Evolutionary conservation across 2,113 vertebrate genomes (phyloP).

Genomic region (Speoplatyrhinus poulsoni): DNA sequence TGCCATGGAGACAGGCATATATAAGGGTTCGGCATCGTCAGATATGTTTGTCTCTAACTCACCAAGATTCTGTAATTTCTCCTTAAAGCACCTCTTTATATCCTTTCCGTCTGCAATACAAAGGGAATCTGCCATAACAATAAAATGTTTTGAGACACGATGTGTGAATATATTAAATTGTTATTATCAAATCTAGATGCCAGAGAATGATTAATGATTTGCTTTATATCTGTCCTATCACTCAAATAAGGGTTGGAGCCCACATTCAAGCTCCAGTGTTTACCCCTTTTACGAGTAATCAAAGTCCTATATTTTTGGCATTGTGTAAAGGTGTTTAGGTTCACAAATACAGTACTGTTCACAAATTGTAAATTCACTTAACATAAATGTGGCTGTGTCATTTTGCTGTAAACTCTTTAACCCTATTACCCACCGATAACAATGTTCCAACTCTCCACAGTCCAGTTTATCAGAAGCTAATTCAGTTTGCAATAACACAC

Average conservation of each 20-base stretch:
- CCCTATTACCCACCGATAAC: not conserved
- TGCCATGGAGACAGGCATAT: no score
- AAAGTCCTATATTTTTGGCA: not conserved
- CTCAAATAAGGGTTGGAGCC: not conserved
- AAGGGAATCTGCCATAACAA: not conserved
- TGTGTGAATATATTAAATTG: not conserved
- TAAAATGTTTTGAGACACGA: not conserved
- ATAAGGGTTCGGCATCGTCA: not conserved
- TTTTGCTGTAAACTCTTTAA: not conserved
- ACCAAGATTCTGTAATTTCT: slow-evolving; percentile 15
- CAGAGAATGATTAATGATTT: no score
- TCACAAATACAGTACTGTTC: not conserved
- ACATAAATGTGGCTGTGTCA: not conserved
- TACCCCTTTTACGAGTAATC: not conserved
- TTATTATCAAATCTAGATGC: no score
- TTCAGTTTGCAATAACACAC: not conserved
- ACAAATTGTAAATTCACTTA: not conserved
- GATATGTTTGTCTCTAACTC: not conserved
- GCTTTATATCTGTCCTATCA: no score
- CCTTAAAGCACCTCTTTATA: not conserved
- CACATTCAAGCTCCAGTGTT: not conserved
- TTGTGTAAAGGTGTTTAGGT: not conserved
- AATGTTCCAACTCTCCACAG: not conserved
- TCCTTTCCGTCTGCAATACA: not conserved
- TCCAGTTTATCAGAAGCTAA: not conserved